Evolutionary conservation across 2,888 invertebrate species (phyloP).

Genomic region (Melitaea athalia): DNA sequence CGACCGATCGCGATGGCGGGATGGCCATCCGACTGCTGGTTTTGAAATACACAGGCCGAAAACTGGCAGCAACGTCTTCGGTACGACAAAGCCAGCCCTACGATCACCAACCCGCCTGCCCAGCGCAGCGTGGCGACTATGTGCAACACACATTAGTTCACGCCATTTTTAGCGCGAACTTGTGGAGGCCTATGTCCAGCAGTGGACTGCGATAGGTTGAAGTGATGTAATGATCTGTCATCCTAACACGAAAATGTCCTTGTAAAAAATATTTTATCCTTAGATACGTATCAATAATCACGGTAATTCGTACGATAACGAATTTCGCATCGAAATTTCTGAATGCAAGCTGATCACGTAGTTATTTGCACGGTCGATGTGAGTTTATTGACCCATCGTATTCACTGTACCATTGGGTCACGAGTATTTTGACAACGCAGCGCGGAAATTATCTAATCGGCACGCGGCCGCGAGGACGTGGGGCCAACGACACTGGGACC

Average conservation of each 20-base stretch:
- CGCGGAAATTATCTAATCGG: constrained; percentile 82
- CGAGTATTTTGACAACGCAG: constrained; percentile 81
- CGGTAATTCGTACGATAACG: constrained; percentile 59
- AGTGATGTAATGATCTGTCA: too few relatives aligned
- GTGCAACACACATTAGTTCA: too few relatives aligned
- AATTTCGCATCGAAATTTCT: constrained; percentile 50
- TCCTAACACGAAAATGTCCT: constrained; percentile 15
- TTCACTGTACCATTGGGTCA: constrained; percentile 81
- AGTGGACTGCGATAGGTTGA: too few relatives aligned
- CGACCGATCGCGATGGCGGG: too few relatives aligned
- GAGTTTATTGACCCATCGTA: constrained; percentile 68
- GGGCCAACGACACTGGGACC: constrained; percentile 69
- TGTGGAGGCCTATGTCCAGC: too few relatives aligned
- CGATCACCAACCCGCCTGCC: too few relatives aligned
- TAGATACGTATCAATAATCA: constrained; percentile 29
- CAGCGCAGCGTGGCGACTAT: too few relatives aligned
- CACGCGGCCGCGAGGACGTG: constrained; percentile 78
- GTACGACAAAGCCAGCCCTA: too few relatives aligned
- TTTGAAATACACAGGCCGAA: too few relatives aligned
- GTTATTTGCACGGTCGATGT: constrained; percentile 56
- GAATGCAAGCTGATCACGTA: constrained; percentile 56
- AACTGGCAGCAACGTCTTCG: too few relatives aligned
- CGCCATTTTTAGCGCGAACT: too few relatives aligned
- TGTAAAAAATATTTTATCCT: constrained; percentile 25
- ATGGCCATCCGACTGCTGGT: too few relatives aligned